Conservation (phyloP, 2,888 invertebrate genomes). For the Amphipyra tragopoginis region DNA sequence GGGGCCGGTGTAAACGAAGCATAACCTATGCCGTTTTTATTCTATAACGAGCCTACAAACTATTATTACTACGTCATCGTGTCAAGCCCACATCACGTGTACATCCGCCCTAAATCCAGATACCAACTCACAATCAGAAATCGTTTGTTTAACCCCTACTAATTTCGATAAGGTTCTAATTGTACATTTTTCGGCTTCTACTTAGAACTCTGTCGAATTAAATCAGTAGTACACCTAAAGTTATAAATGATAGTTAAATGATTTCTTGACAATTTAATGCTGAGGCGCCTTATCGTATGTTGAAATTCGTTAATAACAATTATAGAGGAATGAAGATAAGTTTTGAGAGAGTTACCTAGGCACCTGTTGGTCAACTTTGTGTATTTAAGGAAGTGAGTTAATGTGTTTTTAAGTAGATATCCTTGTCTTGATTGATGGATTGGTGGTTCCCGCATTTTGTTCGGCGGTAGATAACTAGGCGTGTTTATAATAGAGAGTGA, state of each 20-base stretch:
- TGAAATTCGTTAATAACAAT: slow-evolving; percentile 81
- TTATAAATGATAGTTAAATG: slow-evolving; percentile 82
- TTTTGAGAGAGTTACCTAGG: slow-evolving; percentile 57
- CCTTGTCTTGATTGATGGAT: slow-evolving; percentile 87
- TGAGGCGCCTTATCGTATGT: slow-evolving; percentile 73
- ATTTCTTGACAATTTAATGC: slow-evolving; percentile 87
- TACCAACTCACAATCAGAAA: slow-evolving; percentile 77
- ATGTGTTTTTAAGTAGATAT: slow-evolving; percentile 87
- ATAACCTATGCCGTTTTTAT: slow-evolving; percentile 85
- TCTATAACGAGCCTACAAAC: slow-evolving; percentile 84
- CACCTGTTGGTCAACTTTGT: slow-evolving; percentile 70
- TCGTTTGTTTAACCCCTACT: slow-evolving; percentile 71
- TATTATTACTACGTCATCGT: slow-evolving; percentile 87
- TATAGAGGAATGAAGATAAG: slow-evolving; percentile 74
- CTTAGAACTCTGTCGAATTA: slow-evolving; percentile 65
- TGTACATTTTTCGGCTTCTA: slow-evolving; percentile 43
- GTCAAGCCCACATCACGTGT: slow-evolving; percentile 86
- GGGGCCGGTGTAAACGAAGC: slow-evolving; percentile 81
- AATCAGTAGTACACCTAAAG: slow-evolving; percentile 63
- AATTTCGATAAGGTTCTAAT: slow-evolving; percentile 72
- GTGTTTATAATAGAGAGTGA: slow-evolving; percentile 74
- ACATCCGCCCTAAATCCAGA: slow-evolving; percentile 85
- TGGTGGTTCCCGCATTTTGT: slow-evolving; percentile 74
- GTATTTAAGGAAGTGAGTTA: slow-evolving; percentile 75
- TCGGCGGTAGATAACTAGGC: slow-evolving; percentile 69